These are phyloP conservation scores for Hypocryptadius cinnamomeus DNA, from an alignment of 2,113 vertebrate genomes.

Conservation along the genomic window DNA sequence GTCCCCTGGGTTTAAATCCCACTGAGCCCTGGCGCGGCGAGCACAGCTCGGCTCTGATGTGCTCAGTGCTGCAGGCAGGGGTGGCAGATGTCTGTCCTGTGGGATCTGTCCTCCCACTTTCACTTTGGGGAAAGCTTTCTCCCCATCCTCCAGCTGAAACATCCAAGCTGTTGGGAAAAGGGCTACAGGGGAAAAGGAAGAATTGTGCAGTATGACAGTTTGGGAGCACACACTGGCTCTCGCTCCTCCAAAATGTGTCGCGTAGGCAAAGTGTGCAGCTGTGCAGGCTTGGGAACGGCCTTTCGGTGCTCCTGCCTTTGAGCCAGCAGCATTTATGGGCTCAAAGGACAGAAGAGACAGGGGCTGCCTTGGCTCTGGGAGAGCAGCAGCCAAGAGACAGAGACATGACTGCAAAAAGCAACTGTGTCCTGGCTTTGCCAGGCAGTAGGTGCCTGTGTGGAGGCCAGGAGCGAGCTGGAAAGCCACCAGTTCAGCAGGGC, in stretches of 20 bases:
- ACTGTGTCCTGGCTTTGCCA: background rate
- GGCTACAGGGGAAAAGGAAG: background rate
- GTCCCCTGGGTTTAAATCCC: background rate
- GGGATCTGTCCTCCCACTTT: background rate
- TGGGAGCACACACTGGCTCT: background rate
- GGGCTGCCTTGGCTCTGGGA: background rate
- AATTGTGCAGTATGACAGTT: background rate
- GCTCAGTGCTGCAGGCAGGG: background rate
- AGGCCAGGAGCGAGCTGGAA: background rate
- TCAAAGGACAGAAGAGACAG: background rate
- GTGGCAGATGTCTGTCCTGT: background rate
- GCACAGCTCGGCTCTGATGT: background rate
- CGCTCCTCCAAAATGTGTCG: background rate
- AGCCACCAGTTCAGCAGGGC: background rate
- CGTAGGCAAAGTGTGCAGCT: background rate
- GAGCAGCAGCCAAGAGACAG: background rate
- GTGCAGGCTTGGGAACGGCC: background rate
- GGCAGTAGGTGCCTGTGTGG: background rate
- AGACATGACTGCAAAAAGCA: background rate
- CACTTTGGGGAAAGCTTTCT: background rate
- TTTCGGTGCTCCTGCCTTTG: background rate
- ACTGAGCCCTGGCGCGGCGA: rapidly evolving
- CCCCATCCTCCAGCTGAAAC: background rate
- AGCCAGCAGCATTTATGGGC: background rate
- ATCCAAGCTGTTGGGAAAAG: background rate